phyloP scores from a whole-genome alignment of 2,113 vertebrate species.

The Aptenodytes patagonicus region DNA sequence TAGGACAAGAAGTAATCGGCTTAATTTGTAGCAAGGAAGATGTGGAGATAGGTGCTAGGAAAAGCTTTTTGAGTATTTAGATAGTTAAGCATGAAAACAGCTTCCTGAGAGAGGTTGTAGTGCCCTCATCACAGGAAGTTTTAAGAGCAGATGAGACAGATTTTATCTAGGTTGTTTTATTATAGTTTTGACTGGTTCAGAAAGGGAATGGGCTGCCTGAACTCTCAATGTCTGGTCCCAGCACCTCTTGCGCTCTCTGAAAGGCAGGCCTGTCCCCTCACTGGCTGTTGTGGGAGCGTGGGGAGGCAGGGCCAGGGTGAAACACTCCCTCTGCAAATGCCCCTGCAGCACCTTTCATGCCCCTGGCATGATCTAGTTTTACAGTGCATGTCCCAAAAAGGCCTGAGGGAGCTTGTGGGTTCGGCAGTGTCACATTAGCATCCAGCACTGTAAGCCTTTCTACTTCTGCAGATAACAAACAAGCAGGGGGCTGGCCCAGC shows the following conservation, averaged over 20 bases:
- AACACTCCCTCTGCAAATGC: background rate
- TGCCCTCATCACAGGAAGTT: background rate
- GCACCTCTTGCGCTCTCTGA: background rate
- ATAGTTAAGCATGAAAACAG: conserved; percentile 14
- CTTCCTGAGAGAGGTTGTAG: background rate
- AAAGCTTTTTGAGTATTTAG: conserved; percentile 10
- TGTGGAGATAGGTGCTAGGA: conserved; percentile 8
- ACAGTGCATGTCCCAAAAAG: background rate
- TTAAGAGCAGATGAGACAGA: background rate
- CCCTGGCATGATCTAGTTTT: background rate
- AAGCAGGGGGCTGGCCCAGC: background rate
- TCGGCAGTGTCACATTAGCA: background rate
- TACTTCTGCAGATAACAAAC: background rate
- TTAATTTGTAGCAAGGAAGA: conserved; percentile 48
- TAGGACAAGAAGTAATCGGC: conserved; percentile 34
- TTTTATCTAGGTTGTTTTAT: background rate
- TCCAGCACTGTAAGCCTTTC: background rate
- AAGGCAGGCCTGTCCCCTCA: background rate
- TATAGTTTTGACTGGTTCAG: background rate
- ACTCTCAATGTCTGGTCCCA: background rate
- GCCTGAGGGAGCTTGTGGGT: background rate
- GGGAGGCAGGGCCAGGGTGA: background rate
- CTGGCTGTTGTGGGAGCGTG: accelerated
- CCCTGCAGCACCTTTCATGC: background rate
- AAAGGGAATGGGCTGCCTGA: background rate